Percentiles rank a stretch among this genome's conserved stretches.
phyloP scores from a whole-genome alignment of 2,797 vertebrate species.

The Aldrovandia affinis region DNA sequence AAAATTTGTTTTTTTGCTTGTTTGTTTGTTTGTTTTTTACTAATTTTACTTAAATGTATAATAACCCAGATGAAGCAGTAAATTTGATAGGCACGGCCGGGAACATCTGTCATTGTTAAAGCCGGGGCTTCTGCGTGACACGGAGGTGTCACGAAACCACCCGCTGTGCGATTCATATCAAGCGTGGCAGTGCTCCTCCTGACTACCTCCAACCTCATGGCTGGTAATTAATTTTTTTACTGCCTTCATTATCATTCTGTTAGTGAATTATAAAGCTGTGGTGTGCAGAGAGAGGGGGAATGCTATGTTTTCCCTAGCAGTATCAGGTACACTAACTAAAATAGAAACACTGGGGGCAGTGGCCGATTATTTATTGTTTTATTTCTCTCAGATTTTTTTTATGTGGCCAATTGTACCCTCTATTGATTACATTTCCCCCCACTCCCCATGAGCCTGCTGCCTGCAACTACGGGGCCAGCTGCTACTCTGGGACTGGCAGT shows the following conservation, averaged over 20 bases:
- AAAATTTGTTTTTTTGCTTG: constrained; percentile 34
- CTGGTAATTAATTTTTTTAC: constrained; percentile 57
- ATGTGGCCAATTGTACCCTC: too few relatives aligned
- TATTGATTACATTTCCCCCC: too few relatives aligned
- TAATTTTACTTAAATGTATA: constrained; percentile 30
- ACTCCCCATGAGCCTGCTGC: too few relatives aligned
- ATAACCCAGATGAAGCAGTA: constrained; percentile 11
- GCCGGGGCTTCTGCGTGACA: not conserved
- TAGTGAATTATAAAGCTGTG: constrained; percentile 30
- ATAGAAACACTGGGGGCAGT: not conserved
- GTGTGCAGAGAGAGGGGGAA: constrained; percentile 55
- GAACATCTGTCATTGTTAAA: constrained; percentile 28
- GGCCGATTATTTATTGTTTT: too few relatives aligned
- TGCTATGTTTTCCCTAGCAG: constrained; percentile 50
- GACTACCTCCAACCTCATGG: constrained; percentile 32
- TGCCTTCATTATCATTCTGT: constrained; percentile 60
- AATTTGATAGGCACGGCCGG: constrained; percentile 16
- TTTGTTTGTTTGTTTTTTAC: not conserved
- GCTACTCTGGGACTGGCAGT: too few relatives aligned
- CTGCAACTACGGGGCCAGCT: too few relatives aligned
- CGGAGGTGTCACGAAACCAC: constrained; percentile 32
- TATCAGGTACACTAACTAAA: not conserved
- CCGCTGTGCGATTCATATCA: constrained; percentile 42
- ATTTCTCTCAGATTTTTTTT: too few relatives aligned
- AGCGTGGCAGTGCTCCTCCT: constrained; percentile 26